Percentiles rank a stretch among this genome's conserved stretches.
phyloP scores from a whole-genome alignment of 2,888 invertebrate genomes.

The Deilephila elpenor region DNA sequence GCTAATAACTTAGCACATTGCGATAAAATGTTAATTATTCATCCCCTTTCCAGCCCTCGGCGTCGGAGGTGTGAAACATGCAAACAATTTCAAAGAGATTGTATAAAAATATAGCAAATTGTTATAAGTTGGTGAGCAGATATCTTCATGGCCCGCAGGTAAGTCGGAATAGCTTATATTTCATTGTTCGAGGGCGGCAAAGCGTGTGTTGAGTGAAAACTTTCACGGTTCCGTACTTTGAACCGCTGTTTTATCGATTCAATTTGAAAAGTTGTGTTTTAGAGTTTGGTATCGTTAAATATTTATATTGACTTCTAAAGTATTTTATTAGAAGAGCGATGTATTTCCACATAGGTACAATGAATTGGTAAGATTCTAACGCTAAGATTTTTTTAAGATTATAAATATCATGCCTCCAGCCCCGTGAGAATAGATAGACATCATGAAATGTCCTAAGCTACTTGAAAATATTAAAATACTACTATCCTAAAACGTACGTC shows the following conservation, averaged over 20 bases:
- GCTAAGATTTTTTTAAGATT: no score
- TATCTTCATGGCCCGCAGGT: slow-evolving; percentile 21
- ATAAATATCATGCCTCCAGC: no score
- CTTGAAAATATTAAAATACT: no score
- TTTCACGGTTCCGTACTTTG: not conserved
- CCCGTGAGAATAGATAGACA: no score
- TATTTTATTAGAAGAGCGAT: no score
- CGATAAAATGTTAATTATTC: slow-evolving; percentile 5
- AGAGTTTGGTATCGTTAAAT: no score
- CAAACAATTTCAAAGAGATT: slow-evolving; percentile 20
- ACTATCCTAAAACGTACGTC: no score
- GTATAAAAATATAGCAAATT: slow-evolving; percentile 26
- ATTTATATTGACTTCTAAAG: no score
- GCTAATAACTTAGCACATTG: not conserved
- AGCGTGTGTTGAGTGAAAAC: not conserved
- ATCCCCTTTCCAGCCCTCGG: slow-evolving; percentile 3
- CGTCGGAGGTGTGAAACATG: slow-evolving; percentile 16
- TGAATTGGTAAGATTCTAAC: no score
- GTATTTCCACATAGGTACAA: no score
- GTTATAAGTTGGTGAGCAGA: slow-evolving; percentile 22
- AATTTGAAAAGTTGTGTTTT: no score
- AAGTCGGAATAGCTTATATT: slow-evolving; percentile 19
- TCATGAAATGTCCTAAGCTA: no score
- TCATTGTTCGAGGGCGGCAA: slow-evolving; percentile 4
- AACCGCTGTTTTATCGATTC: not conserved